phyloP scores from a whole-genome alignment of 2,113 vertebrate genomes.

The Xyrauchen texanus region DNA sequence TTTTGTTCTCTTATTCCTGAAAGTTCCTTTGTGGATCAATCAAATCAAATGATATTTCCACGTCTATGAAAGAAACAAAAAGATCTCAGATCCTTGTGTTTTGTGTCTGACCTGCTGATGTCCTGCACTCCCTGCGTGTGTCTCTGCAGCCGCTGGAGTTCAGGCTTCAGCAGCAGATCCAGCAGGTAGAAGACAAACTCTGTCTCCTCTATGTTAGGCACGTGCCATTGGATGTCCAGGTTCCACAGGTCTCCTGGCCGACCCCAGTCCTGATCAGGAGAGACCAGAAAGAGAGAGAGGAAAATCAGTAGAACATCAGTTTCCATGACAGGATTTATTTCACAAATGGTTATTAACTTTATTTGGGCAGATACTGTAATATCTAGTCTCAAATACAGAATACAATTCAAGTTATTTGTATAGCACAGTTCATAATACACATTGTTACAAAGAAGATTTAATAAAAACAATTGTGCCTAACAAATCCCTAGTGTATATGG shows the following conservation, averaged over 20 bases:
- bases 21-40: neutral
- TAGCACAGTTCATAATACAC: too few relatives aligned
- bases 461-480: too few relatives aligned
- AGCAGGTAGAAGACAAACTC: constrained; percentile 86
- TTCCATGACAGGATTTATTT: neutral
- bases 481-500: too few relatives aligned
- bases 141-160: constrained; percentile 82
- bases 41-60: too few relatives aligned
- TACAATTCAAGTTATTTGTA: too few relatives aligned
- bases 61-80: neutral
- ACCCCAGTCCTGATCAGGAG: constrained; percentile 87
- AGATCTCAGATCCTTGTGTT: neutral
- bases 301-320: neutral
- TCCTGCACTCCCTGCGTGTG: constrained; percentile 84
- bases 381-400: too few relatives aligned
- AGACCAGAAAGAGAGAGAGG: constrained; percentile 9
- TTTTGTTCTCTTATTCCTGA: too few relatives aligned
- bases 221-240: constrained; percentile 92
- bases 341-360: too few relatives aligned
- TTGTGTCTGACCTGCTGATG: constrained; percentile 75
- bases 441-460: too few relatives aligned
- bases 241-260: constrained; percentile 92
- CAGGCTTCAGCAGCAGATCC: constrained; percentile 91
- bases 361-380: too few relatives aligned
- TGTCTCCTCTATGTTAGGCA: constrained; percentile 85